Conservation (phyloP, 2,113 vertebrate species). For the Corythaeola cristata region DNA sequence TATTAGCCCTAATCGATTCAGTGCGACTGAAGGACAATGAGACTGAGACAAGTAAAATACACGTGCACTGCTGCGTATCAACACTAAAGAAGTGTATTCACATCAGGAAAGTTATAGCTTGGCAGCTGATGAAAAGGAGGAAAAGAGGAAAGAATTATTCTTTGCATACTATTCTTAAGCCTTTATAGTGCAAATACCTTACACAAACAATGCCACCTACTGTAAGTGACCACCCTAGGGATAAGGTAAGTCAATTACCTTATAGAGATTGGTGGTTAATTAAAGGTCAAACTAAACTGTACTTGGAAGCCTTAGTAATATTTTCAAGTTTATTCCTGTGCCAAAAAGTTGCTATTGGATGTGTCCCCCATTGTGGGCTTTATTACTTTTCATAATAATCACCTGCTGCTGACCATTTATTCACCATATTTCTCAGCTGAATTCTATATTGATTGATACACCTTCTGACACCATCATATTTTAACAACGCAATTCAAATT, state of each 20-base stretch:
- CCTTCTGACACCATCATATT: background rate
- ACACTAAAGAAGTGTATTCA: background rate
- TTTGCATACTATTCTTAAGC: background rate
- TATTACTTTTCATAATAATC: background rate
- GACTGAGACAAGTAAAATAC: background rate
- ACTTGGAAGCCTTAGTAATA: background rate
- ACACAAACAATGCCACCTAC: background rate
- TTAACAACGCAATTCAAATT: background rate
- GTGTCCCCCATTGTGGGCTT: background rate
- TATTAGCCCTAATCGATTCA: slow-evolving; percentile 14
- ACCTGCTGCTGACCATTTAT: background rate
- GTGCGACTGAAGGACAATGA: slow-evolving; percentile 12
- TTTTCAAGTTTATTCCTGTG: background rate
- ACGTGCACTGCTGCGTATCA: background rate
- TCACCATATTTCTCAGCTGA: background rate
- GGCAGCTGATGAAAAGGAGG: slow-evolving; percentile 8
- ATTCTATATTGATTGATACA: background rate
- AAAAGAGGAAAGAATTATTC: background rate
- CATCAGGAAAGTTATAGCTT: slow-evolving; percentile 2
- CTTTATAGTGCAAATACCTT: background rate
- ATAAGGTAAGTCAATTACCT: background rate
- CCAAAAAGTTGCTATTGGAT: background rate
- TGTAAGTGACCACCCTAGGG: background rate
- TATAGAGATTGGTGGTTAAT: background rate
- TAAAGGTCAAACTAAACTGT: slow-evolving; percentile 17